Conservation (phyloP, 2,888 invertebrate genomes). For the Eupithecia dodoneata region DNA sequence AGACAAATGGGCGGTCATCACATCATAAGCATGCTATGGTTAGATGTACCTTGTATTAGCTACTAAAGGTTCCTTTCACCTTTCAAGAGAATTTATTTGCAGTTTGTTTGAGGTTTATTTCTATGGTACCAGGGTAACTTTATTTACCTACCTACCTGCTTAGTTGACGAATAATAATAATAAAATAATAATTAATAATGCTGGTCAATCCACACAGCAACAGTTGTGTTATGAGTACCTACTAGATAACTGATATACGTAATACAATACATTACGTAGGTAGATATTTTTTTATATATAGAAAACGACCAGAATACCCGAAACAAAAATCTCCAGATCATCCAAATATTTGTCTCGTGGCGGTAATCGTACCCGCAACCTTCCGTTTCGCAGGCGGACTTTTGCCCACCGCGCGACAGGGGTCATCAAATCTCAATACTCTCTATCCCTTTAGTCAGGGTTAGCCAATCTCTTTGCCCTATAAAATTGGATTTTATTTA, state of each 20-base stretch:
- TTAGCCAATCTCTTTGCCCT: not conserved
- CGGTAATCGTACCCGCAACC: too few species aligned
- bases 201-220: too few species aligned
- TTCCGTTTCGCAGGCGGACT: too few species aligned
- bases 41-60: not conserved
- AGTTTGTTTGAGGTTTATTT: not conserved
- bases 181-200: too few species aligned
- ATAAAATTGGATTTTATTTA: not conserved
- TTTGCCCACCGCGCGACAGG: too few species aligned
- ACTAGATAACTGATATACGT: too few species aligned
- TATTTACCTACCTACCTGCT: not conserved
- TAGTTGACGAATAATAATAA: not conserved
- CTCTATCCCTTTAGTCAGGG: not conserved
- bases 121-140: not conserved
- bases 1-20: slow-evolving; percentile 16
- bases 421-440: not conserved
- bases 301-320: too few species aligned
- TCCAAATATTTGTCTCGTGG: too few species aligned
- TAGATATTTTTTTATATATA: too few species aligned
- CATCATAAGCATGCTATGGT: not conserved
- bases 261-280: too few species aligned
- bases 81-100: not conserved
- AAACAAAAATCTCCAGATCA: too few species aligned
- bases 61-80: not conserved
- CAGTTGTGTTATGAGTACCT: too few species aligned